Conservation (phyloP, 2,113 vertebrate genomes). For the Tragelaphus strepsiceros region DNA sequence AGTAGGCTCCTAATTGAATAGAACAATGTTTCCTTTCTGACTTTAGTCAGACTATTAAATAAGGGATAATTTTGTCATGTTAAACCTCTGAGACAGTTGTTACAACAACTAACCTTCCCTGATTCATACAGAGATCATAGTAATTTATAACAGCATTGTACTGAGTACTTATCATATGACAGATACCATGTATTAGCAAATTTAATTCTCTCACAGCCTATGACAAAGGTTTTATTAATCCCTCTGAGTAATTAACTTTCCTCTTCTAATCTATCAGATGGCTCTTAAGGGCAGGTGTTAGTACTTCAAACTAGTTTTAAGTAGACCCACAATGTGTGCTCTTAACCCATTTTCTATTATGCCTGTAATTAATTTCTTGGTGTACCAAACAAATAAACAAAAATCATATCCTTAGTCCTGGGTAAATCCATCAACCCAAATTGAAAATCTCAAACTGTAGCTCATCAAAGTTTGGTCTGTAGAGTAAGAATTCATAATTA, state of each 20-base stretch:
- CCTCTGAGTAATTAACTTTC: not conserved
- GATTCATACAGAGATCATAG: not conserved
- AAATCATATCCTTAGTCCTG: not conserved
- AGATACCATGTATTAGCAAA: not conserved
- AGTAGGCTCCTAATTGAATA: not conserved
- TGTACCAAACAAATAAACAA: not conserved
- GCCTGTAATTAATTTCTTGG: not conserved
- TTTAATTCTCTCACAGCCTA: not conserved
- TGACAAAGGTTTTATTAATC: not conserved
- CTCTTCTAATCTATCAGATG: not conserved
- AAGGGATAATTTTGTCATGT: not conserved
- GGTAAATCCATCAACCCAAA: not conserved
- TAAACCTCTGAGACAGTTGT: not conserved
- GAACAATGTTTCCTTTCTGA: not conserved
- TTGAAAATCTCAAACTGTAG: not conserved
- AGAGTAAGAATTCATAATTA: not conserved
- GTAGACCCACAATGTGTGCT: not conserved
- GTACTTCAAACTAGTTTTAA: not conserved
- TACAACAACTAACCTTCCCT: not conserved
- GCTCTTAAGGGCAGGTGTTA: not conserved
- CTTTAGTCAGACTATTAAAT: not conserved
- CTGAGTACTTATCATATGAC: not conserved
- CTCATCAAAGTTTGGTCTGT: not conserved
- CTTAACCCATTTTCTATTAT: not conserved
- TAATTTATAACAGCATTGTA: not conserved